Evolutionary conservation across 2,113 vertebrate genomes (phyloP), one percentile per base, ranked within the genome.

Genomic region (Syngnathus typhle): DNA sequence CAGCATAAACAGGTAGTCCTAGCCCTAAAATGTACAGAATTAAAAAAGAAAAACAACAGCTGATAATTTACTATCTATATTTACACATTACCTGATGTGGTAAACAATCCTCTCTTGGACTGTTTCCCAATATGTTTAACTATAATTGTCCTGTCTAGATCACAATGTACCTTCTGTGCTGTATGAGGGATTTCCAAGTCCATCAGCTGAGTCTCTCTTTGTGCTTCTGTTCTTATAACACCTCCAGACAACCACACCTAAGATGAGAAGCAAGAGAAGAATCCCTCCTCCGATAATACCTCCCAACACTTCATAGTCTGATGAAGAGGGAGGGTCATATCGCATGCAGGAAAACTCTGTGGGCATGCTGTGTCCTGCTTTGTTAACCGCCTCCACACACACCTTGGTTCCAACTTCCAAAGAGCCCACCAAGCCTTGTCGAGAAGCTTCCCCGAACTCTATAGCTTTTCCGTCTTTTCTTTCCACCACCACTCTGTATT

Each of bases 341-440:
- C 67, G 64, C 41, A 7, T 37, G 49, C 91, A 92, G 21, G 90
- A 89, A 55, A 77, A 82, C 0, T 86, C 72, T 10, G 85, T 72
- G 0, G 63, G 44, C 4, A 1, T 0, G 47, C 90, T 92, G 38
- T 39, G 13, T 36, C 91, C 91, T 1, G 83, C 90, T 0, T 5
- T 37, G 64, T 92, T 92, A 32, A 84, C 54, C 0, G 91, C 91
- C 64, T 87, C 71, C 73, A 92, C 91, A 32, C 91, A 92, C 43
- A 92, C 88, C 16, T 64, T 86, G 0, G 82, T 75, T 4, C 91
- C 91, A 2, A 63, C 64, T 59, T 82, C 71, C 66, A 92, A 49
- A 37, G 65, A 69, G 21, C 59, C 75, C 10, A 91, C 32, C 18
- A 60, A 18, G 39, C 81, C 85, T 27, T 1, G 74, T 7, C 91